Base-by-base conservation (phyloP, 2,797 vertebrate genomes). In the Morelia viridis region DNA sequence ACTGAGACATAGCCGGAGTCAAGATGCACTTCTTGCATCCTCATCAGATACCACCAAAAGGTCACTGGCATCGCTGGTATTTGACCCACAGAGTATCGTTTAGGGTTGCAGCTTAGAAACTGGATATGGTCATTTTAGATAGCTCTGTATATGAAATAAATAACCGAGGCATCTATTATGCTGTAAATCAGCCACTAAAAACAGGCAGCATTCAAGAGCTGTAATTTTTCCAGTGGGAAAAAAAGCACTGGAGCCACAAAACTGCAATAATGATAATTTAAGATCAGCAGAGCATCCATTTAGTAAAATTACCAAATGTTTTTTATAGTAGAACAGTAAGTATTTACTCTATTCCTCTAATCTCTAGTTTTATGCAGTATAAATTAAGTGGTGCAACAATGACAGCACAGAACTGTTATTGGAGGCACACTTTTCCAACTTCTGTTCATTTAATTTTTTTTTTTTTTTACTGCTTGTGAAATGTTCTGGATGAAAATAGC, bases 41-140 rank as follows among this genome's bases (percentile, higher is more conserved):
- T 92, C 87, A 89, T 92, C 86, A 92, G 91, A 88, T 86, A 76
- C 91, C 85, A 90, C 62, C 28, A 89, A 89, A 92, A 93, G 90
- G 5, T 60, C 91, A 90, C 87, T 17, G 5, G 89, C 58, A n/a
- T 62, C 62, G 58, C 57, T 91, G 89, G 92, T 85, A n/a, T 89
- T 76, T 60, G 90, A 65, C 46, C 24, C 68, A 60, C 88, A 71
- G 26, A 22, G 91, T 86, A 41, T 31, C 8, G 71, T 87, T 93
- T 62, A 41, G 15, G 92, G 64, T 26, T 93, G 71, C 87, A 46
- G 58, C 86, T 89, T 94, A 88, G 89, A 83, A 88, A 56, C 85
- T 88, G 93, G 58, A 87, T 91, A 61, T 50, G 60, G 84, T 12
- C 68, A 68, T 17, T 94, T 94, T 91, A 91, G 91, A 83, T 41